A percentile compares a stretch with the other conserved stretches of the same genome.
These are phyloP conservation scores for Heliangelus exortis DNA, from an alignment of 2,797 vertebrate genomes.

Conservation along the genomic window DNA sequence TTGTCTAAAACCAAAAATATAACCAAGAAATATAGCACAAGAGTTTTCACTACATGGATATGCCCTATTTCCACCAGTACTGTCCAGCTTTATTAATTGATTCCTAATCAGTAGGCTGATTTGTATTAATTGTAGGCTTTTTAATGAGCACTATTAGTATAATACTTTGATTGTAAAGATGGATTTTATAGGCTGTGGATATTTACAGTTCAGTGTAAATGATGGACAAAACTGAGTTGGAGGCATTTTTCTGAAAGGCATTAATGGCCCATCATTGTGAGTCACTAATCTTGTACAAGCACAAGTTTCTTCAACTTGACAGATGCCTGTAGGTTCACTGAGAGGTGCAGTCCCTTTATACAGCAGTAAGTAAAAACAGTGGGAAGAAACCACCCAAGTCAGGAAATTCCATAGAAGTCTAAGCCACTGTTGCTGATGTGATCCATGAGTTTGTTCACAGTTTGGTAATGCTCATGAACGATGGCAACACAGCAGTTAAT, in stretches of 20 bases:
- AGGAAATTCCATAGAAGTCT: not conserved
- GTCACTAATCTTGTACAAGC: not conserved
- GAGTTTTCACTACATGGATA: not conserved
- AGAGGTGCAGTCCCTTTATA: not conserved
- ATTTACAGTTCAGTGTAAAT: not conserved
- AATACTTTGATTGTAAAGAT: not conserved
- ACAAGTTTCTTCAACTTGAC: not conserved
- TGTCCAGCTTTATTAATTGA: not conserved
- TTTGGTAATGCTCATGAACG: not conserved
- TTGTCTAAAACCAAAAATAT: not conserved
- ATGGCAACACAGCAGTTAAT: not conserved
- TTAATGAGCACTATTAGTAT: not conserved
- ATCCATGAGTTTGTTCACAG: not conserved
- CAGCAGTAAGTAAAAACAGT: not conserved
- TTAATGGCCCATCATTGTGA: not conserved
- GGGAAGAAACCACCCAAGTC: not conserved
- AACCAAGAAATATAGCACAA: not conserved
- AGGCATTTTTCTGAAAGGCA: not conserved
- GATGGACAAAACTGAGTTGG: not conserved
- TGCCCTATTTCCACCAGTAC: not conserved
- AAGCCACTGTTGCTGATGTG: rapidly evolving
- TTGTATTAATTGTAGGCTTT: not conserved
- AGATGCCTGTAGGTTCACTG: not conserved
- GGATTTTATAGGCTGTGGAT: not conserved
- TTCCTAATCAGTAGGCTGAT: not conserved